Base-by-base conservation (phyloP, 2,888 invertebrate species). In the Drosophila cracens region DNA sequence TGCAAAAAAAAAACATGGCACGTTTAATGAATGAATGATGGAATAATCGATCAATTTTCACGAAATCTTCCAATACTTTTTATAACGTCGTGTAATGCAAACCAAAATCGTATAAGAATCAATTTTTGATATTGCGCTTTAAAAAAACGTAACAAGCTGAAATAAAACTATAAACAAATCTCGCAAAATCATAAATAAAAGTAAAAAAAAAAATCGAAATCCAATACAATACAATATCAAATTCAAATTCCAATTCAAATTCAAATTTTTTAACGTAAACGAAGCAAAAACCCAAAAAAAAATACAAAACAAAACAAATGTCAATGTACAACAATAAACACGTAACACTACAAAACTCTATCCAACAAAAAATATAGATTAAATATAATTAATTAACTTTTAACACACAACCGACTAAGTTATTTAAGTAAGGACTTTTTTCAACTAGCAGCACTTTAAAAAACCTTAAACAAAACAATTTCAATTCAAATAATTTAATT, bases 1-100 rank as follows among this genome's bases (percentile, higher is more conserved):
- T 25, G 11, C 34, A 38, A 18, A 34, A 34, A 34, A 38, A 76
- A 83, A 89, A 84, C 84, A 89, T 85, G 84, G 84, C 84, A 85
- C 84, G 89, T 76, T 81, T 16, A 65, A 69, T 49, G 60, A 78
- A 74, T 79, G 48, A 64, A 74, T 58, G 29, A 62, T 54, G n/a
- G 38, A 62, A 59, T 36, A 58, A 65, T 62, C 57, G 27, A 62
- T 46, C 4, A 48, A 51, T 48, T 66, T 51, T 53, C 34, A 49
- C 13, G 31, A 63, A 69, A 21, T 29, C 36, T 74, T 74, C 31
- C 40, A 56, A 78, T 52, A 71, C 38, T 59, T 58, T 54, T 58
- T 54, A 36, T 43, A 57, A 43, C 70, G 76, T 70, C 74, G 74
- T 75, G 77, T 48, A 56, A 70, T 34, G 27, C 46, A 38, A 46